Conservation (phyloP, 2,113 vertebrate species). For the Chelonoidis abingdonii region DNA sequence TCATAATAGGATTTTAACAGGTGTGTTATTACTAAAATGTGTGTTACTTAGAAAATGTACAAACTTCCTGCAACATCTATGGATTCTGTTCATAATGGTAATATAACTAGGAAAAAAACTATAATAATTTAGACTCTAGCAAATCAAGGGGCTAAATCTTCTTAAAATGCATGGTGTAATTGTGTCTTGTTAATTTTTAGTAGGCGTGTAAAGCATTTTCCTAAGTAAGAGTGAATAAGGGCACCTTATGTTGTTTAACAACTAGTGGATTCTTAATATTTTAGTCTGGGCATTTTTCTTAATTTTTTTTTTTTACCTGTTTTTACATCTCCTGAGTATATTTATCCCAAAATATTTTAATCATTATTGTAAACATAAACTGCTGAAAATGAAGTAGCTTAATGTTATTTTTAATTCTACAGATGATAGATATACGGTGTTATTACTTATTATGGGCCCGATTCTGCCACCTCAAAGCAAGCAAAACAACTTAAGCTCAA, state of each 20-base stretch:
- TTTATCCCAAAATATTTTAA: neutral
- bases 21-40: neutral
- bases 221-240: neutral
- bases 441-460: neutral
- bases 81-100: neutral
- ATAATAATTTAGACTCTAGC: neutral
- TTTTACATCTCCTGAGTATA: neutral
- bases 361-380: rapidly evolving
- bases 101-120: neutral
- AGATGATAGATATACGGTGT: neutral
- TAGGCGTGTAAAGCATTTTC: neutral
- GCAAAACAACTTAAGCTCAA: neutral
- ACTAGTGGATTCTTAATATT: neutral
- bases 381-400: neutral
- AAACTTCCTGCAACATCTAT: neutral
- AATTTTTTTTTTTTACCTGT: neutral
- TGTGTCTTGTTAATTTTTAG: neutral
- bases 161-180: neutral
- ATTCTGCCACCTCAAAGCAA: neutral
- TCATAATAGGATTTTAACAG: rapidly evolving
- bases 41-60: neutral
- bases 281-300: neutral
- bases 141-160: neutral
- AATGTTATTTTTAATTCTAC: neutral
- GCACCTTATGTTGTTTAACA: neutral